Conservation (phyloP, 2,113 vertebrate species). For the Scytalopus superciliaris region DNA sequence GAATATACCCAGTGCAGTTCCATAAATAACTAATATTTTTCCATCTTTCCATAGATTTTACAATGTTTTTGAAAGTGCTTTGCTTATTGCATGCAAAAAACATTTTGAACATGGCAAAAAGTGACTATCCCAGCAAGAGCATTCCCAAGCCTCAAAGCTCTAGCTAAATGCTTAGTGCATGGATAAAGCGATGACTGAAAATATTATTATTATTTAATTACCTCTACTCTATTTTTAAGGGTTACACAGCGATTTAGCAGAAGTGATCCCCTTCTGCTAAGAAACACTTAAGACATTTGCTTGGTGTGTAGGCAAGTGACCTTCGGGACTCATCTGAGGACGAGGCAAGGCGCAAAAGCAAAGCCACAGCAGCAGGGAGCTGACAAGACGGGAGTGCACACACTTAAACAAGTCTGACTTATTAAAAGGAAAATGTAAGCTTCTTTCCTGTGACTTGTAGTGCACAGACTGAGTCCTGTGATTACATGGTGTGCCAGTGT, state of each 20-base stretch:
- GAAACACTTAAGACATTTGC: background rate
- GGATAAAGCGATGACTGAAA: background rate
- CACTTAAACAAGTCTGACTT: background rate
- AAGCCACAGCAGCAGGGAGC: background rate
- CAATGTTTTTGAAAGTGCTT: background rate
- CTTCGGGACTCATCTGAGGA: background rate
- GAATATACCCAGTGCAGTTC: background rate
- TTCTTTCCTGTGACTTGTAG: background rate
- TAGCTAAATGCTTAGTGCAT: background rate
- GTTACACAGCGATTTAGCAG: background rate
- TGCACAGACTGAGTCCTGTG: background rate
- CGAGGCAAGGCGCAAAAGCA: background rate
- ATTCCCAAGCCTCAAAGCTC: background rate
- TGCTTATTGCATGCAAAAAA: background rate
- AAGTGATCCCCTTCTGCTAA: background rate
- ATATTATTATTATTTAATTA: background rate
- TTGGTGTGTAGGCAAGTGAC: background rate
- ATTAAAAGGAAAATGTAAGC: conserved; percentile 1
- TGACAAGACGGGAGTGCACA: background rate
- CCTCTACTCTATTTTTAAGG: background rate
- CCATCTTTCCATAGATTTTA: background rate
- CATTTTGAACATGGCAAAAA: background rate
- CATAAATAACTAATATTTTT: background rate
- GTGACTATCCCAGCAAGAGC: background rate
- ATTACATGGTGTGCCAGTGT: background rate